Percentiles rank a stretch among this genome's conserved stretches.
phyloP scores from a whole-genome alignment of 2,888 invertebrate genomes.

The Tiliacea aurago region DNA sequence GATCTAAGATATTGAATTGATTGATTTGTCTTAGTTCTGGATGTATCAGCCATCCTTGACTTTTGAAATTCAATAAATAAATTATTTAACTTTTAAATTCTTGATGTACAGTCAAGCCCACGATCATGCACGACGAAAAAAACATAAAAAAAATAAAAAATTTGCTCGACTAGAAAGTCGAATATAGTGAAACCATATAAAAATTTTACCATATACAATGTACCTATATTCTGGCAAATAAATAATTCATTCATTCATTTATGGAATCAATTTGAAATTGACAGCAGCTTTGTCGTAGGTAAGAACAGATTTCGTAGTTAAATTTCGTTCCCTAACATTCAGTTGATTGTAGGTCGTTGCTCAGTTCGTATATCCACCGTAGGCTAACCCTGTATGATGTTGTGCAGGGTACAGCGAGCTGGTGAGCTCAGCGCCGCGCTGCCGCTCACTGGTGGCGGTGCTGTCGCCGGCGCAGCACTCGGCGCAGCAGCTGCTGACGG shows the following conservation, averaged over 20 bases:
- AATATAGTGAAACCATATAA: too few species aligned
- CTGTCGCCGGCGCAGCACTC: constrained; percentile 86
- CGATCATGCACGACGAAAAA: too few species aligned
- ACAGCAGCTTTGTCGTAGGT: background rate
- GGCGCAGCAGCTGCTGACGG: constrained; percentile 81
- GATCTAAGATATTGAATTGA: too few species aligned
- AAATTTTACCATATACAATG: too few species aligned
- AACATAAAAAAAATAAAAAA: too few species aligned
- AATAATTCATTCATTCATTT: too few species aligned
- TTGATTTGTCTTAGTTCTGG: too few species aligned
- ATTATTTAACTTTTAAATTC: background rate
- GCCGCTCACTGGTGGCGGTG: constrained; percentile 85
- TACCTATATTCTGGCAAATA: too few species aligned
- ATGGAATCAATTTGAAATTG: background rate
- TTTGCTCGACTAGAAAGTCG: too few species aligned
- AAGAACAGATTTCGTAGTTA: background rate
- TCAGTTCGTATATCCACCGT: background rate
- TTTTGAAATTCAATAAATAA: background rate
- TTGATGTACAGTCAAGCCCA: too few species aligned
- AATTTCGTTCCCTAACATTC: background rate
- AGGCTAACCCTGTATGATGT: background rate
- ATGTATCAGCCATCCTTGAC: too few species aligned
- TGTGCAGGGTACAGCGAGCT: constrained; percentile 88
- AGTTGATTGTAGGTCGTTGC: background rate
- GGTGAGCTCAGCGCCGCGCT: constrained; percentile 80